Evolutionary conservation across 2,113 vertebrate species (phyloP), one percentile per base, ranked within the genome.

Genomic region (Dicaeum eximium): DNA sequence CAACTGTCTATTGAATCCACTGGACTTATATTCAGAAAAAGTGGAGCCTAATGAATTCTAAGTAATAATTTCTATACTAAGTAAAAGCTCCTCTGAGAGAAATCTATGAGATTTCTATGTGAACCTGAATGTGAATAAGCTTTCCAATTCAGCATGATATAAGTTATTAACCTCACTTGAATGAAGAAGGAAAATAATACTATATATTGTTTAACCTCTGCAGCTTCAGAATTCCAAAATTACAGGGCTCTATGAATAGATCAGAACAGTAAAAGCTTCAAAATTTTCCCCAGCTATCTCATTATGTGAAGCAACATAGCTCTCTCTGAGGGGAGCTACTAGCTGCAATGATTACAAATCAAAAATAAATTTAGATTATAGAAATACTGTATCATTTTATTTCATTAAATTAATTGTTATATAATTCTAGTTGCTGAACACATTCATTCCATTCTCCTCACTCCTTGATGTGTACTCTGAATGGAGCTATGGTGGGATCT

Each of bases 61-160:
- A 93, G 42, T 56, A 81, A 77, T 80, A 73, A 78, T 70, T 66
- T 56, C 47, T 86, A 6, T 70, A 64, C 24, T 50, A 86, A 20
- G 31, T 92, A 86, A 90, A 69, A 90, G 74, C 33, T 84, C 50
- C 56, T 90, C 75, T 73, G 83, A 92, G 86, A 78, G 80, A 80
- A 86, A 92, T 62, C 47, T 37, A 66, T 31, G 77, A 83, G 47
- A 45, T 77, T 86, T 90, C 35, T 80, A 35, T 3, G 10, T 57
- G 56, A 86, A 21, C 42, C 47, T 88, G 66, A 61, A 60, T 64
- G 53, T 85, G 85, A 71, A 86, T 38, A 94, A 57, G 42, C 60
- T 88, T 89, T 69, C 60, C 72, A 91, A 9, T 90, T 88, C 60
- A 77, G 71, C 24, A 30, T 80, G 23, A 57, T 75, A 40, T 8